Evolutionary conservation across 2,113 vertebrate genomes (phyloP).

Genomic region (Nyctibius bracteatus): DNA sequence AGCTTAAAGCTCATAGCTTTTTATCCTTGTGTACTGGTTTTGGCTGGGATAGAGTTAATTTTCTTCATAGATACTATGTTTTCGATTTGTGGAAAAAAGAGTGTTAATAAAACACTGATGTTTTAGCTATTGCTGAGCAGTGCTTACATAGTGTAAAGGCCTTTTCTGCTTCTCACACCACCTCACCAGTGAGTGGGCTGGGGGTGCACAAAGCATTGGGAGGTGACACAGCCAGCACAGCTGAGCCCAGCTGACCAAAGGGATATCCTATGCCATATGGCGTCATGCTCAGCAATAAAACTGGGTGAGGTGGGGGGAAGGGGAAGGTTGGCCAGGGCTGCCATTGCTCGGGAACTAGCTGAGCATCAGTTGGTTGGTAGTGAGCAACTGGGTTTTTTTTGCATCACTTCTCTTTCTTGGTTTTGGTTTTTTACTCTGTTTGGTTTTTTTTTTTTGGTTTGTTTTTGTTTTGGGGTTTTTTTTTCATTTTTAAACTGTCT

Average conservation of each 20-base stretch:
- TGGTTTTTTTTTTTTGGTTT: rapidly evolving
- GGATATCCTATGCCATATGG: too few relatives aligned
- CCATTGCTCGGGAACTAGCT: neutral
- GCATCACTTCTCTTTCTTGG: neutral
- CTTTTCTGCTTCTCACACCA: neutral
- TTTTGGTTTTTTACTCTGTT: neutral
- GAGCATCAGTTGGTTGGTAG: neutral
- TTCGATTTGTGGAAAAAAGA: neutral
- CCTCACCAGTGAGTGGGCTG: neutral
- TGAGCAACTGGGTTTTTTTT: neutral
- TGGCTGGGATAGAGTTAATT: neutral
- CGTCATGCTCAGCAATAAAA: neutral
- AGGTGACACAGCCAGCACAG: neutral
- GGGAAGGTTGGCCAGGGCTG: neutral
- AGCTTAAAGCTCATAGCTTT: neutral
- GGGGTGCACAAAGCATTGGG: neutral
- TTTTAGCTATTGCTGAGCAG: neutral
- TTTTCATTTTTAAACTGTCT: neutral
- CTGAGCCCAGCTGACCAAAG: neutral
- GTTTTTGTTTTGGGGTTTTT: neutral
- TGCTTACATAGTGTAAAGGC: neutral
- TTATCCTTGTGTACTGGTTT: neutral
- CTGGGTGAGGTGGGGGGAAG: rapidly evolving
- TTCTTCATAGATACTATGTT: neutral
- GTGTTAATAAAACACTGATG: neutral